Evolutionary conservation across 1,140 invertebrate species (phyloP).

Genomic region (Drosophila asahinai): DNA sequence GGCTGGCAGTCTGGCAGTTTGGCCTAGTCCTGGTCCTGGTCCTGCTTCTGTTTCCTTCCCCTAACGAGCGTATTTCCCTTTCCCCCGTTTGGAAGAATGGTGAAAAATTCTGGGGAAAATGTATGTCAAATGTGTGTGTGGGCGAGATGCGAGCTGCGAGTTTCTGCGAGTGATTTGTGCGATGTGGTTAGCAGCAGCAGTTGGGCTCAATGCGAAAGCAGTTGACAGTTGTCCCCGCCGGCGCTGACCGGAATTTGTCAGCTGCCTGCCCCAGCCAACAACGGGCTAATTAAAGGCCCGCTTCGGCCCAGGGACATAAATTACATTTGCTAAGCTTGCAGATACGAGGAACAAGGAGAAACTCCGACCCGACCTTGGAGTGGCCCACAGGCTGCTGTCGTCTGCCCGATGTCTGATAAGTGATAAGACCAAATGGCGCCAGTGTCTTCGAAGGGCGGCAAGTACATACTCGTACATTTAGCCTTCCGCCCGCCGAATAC

Average conservation of each 20-base stretch:
- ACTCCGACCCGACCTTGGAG: constrained; percentile 40
- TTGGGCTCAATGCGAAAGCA: constrained; percentile 59
- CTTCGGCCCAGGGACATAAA: constrained; percentile 30
- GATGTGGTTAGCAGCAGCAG: constrained; percentile 33
- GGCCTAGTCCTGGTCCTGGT: constrained; percentile 29
- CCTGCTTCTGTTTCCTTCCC: constrained; percentile 6
- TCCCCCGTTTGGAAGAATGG: background rate
- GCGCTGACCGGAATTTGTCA: constrained; percentile 35
- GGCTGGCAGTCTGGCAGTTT: constrained; percentile 49
- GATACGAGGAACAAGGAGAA: background rate
- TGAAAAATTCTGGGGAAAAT: constrained; percentile 51
- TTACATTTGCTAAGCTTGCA: constrained; percentile 35
- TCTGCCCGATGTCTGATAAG: constrained; percentile 61
- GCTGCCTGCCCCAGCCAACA: constrained; percentile 16
- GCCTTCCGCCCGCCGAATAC: constrained; percentile 34
- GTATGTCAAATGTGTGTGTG: constrained; percentile 52
- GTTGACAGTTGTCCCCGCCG: constrained; percentile 55
- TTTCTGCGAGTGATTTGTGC: constrained; percentile 37
- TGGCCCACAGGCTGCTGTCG: constrained; percentile 34
- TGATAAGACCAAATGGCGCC: constrained; percentile 58
- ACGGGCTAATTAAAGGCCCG: constrained; percentile 48
- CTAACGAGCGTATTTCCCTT: background rate
- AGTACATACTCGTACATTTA: constrained; percentile 4
- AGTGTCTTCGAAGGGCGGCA: constrained; percentile 26
- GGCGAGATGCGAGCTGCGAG: constrained; percentile 19